Conservation (phyloP, 2,113 vertebrate species). For the Mellivora capensis region DNA sequence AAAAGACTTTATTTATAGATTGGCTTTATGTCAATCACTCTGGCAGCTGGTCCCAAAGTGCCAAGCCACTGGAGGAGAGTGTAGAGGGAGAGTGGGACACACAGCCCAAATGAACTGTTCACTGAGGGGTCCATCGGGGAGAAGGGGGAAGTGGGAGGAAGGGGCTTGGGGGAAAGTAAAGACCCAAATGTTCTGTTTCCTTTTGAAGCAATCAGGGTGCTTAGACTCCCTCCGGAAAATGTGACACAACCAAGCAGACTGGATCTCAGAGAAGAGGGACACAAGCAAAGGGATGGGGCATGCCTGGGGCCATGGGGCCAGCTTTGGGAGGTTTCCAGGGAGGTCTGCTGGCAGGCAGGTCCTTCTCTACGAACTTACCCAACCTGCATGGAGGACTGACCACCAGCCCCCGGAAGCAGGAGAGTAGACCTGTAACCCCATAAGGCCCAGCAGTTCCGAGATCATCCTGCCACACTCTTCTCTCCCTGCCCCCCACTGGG, state of each 20-base stretch:
- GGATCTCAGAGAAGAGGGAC: not conserved
- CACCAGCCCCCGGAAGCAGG: not conserved
- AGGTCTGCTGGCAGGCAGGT: not conserved
- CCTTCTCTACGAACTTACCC: not conserved
- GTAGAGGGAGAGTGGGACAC: not conserved
- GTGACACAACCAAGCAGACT: not conserved
- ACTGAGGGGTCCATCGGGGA: accelerated
- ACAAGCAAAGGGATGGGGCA: accelerated
- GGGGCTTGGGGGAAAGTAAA: not conserved
- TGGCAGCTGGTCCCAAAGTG: constrained; percentile 81
- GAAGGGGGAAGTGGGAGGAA: not conserved
- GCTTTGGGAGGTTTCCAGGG: not conserved
- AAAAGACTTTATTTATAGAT: constrained; percentile 96
- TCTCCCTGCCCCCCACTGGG: not conserved
- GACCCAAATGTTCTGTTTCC: not conserved
- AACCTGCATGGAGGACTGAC: not conserved
- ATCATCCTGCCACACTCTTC: not conserved
- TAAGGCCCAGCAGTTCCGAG: not conserved
- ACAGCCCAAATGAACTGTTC: not conserved
- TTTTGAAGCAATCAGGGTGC: not conserved
- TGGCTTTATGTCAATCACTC: constrained; percentile 91
- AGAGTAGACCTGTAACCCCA: not conserved
- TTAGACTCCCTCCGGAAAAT: not conserved
- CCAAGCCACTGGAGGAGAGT: constrained; percentile 1
- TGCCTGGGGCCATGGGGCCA: accelerated